phyloP scores from a whole-genome alignment of 92 coral and sea anemone species.

The Porites cylindrica region DNA sequence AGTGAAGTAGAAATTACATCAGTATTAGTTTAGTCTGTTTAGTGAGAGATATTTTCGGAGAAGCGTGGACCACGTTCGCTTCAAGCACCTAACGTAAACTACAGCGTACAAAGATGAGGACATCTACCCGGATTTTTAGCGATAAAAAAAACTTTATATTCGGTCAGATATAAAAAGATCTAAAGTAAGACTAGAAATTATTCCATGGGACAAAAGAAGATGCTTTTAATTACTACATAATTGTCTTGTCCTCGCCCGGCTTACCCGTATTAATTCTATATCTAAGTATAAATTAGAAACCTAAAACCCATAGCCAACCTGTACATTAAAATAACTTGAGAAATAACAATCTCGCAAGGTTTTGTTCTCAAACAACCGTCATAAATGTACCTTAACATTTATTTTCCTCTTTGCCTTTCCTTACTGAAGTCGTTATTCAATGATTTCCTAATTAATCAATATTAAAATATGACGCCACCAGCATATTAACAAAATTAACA shows the following conservation, averaged over 20 bases:
- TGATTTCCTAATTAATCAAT: neutral
- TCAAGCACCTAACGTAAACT: neutral
- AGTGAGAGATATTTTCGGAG: neutral
- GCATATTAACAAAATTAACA: too few species aligned
- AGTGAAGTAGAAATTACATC: conserved; percentile 42
- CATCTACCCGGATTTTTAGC: neutral
- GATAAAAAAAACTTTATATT: neutral
- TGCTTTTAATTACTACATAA: neutral
- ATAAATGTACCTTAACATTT: neutral
- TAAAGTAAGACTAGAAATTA: too few species aligned
- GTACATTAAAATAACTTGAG: neutral
- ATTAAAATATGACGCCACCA: neutral
- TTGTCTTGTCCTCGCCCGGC: neutral
- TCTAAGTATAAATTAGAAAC: neutral
- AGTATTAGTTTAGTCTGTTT: conserved; percentile 36
- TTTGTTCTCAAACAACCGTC: neutral
- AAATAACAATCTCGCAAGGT: neutral
- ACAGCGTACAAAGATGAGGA: neutral
- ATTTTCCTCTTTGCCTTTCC: neutral
- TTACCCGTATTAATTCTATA: neutral
- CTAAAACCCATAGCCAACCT: neutral
- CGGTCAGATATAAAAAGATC: neutral
- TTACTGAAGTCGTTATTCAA: neutral
- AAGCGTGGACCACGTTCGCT: neutral
- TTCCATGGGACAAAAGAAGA: neutral